A percentile compares a stretch with the other conserved stretches of the same genome.
These are phyloP conservation scores for Ichneumoninae sp. DNA, from an alignment of 2,888 invertebrate species.

Conservation along the genomic window DNA sequence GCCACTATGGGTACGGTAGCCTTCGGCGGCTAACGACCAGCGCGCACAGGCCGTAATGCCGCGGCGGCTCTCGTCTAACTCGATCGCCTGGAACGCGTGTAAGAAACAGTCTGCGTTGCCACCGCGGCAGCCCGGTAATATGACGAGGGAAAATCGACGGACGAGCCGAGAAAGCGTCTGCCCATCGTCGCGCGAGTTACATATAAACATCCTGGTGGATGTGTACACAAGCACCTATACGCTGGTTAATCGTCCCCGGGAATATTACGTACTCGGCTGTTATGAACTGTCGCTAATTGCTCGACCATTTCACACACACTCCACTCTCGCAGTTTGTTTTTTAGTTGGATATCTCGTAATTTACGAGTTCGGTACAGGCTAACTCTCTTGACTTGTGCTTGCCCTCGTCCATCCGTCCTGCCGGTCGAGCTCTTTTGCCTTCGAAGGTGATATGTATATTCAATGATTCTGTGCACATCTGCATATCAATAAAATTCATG, in stretches of 20 bases:
- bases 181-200: conserved; percentile 1
- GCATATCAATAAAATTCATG: no score
- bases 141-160: conserved; percentile 61
- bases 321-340: neutral
- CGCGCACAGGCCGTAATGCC: conserved; percentile 46
- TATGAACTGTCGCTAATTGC: conserved; percentile 33
- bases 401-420: neutral
- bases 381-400: neutral
- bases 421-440: no score
- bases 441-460: no score
- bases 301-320: conserved; percentile 8
- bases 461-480: no score
- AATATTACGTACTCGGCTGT: conserved; percentile 23
- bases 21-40: conserved; percentile 67
- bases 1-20: conserved; percentile 50
- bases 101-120: conserved; percentile 60
- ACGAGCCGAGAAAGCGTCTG: conserved; percentile 8
- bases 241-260: conserved; percentile 69
- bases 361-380: neutral
- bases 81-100: conserved; percentile 71
- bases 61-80: conserved; percentile 67
- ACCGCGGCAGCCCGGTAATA: conserved; percentile 47
- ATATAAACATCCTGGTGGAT: neutral
- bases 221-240: conserved; percentile 63
- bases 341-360: no score